These are phyloP conservation scores for Meloidogyne floridensis DNA, from an alignment of 1,140 invertebrate genomes.

Conservation along the genomic window DNA sequence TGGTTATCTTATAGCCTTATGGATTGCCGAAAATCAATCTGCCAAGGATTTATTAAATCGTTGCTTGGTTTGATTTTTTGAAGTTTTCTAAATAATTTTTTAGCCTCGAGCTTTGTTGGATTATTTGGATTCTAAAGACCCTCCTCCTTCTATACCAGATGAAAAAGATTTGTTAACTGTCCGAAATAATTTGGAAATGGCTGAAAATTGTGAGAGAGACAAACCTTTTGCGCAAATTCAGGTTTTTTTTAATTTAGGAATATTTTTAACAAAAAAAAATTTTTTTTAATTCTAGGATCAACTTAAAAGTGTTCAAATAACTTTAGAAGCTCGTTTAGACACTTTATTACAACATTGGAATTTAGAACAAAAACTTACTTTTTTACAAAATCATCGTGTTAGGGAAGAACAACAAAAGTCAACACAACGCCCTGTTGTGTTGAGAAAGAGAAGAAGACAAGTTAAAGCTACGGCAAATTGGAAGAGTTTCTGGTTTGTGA, in stretches of 20 bases:
- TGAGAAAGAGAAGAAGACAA: slow-evolving; percentile 80
- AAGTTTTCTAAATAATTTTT: slow-evolving; percentile 36
- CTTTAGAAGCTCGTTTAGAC: slow-evolving; percentile 72
- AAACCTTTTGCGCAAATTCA: slow-evolving; percentile 61
- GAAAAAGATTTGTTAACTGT: slow-evolving; percentile 79
- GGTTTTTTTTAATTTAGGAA: slow-evolving; percentile 57
- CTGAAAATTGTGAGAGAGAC: slow-evolving; percentile 71
- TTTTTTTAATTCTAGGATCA: neutral
- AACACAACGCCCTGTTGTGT: slow-evolving; percentile 75
- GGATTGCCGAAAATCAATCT: slow-evolving; percentile 89
- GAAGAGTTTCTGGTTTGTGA: slow-evolving; percentile 60
- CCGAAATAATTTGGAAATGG: slow-evolving; percentile 91
- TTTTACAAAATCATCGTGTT: slow-evolving; percentile 72
- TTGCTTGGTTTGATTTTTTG: slow-evolving; percentile 74
- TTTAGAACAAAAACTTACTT: slow-evolving; percentile 74
- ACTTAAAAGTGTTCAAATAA: slow-evolving; percentile 66
- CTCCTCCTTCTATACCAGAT: slow-evolving; percentile 71
- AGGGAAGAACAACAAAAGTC: slow-evolving; percentile 22
- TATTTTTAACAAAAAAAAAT: neutral
- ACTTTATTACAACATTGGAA: slow-evolving; percentile 87
- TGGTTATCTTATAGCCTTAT: slow-evolving; percentile 91
- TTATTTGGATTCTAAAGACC: slow-evolving; percentile 84
- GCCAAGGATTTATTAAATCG: slow-evolving; percentile 84
- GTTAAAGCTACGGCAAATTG: slow-evolving; percentile 87
- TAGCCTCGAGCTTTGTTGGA: slow-evolving; percentile 80